Evolutionary conservation across 1,140 invertebrate genomes (phyloP).

Genomic region (Mamestra configurata): DNA sequence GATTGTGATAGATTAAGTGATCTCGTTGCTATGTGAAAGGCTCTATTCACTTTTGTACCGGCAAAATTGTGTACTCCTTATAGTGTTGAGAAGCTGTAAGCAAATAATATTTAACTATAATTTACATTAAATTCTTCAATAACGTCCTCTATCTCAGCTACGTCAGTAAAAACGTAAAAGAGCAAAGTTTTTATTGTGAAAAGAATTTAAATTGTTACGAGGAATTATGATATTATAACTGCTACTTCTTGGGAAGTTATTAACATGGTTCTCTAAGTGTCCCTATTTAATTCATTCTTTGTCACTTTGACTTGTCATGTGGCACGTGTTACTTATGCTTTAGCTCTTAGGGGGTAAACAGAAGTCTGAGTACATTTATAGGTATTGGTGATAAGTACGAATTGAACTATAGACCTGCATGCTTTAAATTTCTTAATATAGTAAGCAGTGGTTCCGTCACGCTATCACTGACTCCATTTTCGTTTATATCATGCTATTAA

Average conservation of each 20-base stretch:
- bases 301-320: conserved; percentile 1
- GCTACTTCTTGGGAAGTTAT: conserved; percentile 23
- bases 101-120: not conserved
- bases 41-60: too few species aligned
- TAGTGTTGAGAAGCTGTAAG: too few species aligned
- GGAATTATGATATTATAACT: conserved; percentile 9
- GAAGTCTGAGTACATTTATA: not conserved
- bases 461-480: too few species aligned
- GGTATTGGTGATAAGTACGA: too few species aligned
- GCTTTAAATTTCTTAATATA: too few species aligned
- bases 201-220: conserved; percentile 20
- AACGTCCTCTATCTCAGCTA: not conserved
- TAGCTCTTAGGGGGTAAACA: not conserved
- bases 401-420: too few species aligned
- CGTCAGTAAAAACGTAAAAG: not conserved
- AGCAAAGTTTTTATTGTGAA: conserved; percentile 10
- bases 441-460: too few species aligned
- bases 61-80: too few species aligned
- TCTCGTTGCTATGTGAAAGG: too few species aligned
- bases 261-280: conserved; percentile 25
- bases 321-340: conserved; percentile 12
- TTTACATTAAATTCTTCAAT: conserved; percentile 13
- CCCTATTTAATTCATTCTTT: not conserved
- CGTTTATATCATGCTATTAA: too few species aligned
- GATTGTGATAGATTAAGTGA: too few species aligned